Conservation (phyloP, 2,888 invertebrate genomes). For the Arenicola marina region DNA sequence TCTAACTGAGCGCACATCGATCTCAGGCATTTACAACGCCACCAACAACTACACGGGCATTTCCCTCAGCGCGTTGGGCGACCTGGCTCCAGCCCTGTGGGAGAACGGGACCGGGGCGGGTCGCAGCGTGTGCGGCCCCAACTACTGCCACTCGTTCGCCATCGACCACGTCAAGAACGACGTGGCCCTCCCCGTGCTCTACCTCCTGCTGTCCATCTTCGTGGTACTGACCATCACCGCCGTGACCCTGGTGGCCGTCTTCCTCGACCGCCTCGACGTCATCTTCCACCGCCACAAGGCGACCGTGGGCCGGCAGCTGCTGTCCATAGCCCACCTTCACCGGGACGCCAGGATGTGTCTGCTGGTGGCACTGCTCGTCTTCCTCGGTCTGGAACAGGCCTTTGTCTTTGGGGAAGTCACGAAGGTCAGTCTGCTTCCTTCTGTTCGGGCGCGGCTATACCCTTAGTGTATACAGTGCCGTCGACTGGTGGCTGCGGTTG, state of each 20-base stretch:
- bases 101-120: not conserved
- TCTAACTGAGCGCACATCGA: not conserved
- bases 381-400: conserved; percentile 45
- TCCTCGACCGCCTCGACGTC: conserved; percentile 44
- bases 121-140: conserved; percentile 38
- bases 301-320: conserved; percentile 13
- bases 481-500: not conserved
- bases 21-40: no score
- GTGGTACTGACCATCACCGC: conserved; percentile 35
- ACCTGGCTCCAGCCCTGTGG: not conserved
- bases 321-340: conserved; percentile 40
- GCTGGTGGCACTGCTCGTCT: conserved; percentile 43
- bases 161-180: conserved; percentile 17
- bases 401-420: conserved; percentile 49
- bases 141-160: conserved; percentile 40
- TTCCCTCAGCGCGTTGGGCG: not conserved
- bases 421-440: conserved; percentile 22
- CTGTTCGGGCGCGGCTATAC: no score
- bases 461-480: no score
- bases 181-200: conserved; percentile 28
- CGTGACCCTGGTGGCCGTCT: conserved; percentile 33
- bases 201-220: conserved; percentile 41
- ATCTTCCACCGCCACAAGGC: conserved; percentile 20
- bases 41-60: not conserved
- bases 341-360: conserved; percentile 42